These are phyloP conservation scores for Corynorhinus townsendii DNA, from an alignment of 2,113 vertebrate genomes.

Conservation along the genomic window DNA sequence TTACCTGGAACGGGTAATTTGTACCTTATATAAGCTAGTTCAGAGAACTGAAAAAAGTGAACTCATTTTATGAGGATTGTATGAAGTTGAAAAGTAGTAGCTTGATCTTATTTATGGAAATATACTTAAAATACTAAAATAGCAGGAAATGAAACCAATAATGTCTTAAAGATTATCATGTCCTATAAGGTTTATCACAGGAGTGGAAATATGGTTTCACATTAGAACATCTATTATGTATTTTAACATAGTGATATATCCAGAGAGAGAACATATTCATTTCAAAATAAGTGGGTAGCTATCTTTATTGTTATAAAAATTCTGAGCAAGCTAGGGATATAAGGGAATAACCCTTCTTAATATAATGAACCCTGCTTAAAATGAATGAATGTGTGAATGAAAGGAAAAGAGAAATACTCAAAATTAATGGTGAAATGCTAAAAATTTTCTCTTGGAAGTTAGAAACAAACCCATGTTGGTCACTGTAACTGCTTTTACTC, in stretches of 20 bases:
- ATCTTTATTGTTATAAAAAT: not conserved
- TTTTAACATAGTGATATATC: not conserved
- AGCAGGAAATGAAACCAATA: not conserved
- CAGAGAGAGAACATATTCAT: not conserved
- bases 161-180: not conserved
- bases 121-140: not conserved
- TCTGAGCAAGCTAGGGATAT: not conserved
- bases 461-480: not conserved
- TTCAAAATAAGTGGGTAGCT: not conserved
- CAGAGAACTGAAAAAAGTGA: not conserved
- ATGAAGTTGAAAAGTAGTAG: not conserved
- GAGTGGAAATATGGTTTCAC: not conserved
- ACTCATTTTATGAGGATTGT: not conserved
- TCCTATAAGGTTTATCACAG: not conserved
- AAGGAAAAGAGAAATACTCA: not conserved
- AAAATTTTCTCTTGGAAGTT: not conserved
- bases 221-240: not conserved
- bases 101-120: not conserved
- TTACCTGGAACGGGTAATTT: not conserved
- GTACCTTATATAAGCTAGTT: not conserved
- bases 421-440: not conserved
- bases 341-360: not conserved
- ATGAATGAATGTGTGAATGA: not conserved
- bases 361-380: not conserved
- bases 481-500: not conserved